A percentile compares a stretch with the other conserved stretches of the same genome.
Conservation (phyloP, 2,797 vertebrate species). For the Cyclopterus lumpus region DNA sequence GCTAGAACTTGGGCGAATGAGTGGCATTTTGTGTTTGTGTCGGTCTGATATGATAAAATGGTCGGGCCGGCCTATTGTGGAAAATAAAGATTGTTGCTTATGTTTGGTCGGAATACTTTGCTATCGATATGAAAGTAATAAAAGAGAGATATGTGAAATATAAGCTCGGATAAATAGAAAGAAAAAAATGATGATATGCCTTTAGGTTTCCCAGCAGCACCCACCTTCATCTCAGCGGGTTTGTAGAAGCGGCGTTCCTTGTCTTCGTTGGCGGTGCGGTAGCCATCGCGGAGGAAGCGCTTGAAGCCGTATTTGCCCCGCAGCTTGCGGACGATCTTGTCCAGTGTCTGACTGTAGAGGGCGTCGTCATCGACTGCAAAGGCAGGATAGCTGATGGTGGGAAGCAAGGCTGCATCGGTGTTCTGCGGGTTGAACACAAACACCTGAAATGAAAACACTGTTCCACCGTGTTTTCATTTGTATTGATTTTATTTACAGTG, state of each 20-base stretch:
- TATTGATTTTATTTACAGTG: not conserved
- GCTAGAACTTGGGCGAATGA: not conserved
- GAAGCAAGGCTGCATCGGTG: constrained; percentile 94
- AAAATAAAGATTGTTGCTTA: not conserved
- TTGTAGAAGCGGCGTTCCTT: constrained; percentile 91
- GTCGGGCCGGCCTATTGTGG: not conserved
- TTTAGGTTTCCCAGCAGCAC: not conserved
- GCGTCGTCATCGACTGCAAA: constrained; percentile 97
- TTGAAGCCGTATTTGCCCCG: constrained; percentile 96
- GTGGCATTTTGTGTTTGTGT: not conserved
- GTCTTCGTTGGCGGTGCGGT: constrained; percentile 93
- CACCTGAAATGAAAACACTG: not conserved
- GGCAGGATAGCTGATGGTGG: constrained; percentile 97
- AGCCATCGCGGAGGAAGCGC: constrained; percentile 94
- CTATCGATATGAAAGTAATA: not conserved
- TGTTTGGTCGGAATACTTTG: not conserved
- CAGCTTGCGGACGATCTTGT: constrained; percentile 94
- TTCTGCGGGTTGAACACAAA: constrained; percentile 81
- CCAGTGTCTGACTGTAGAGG: constrained; percentile 92
- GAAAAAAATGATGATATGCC: not conserved
- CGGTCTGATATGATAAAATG: not conserved
- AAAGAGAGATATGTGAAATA: not conserved
- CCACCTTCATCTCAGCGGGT: constrained; percentile 98
- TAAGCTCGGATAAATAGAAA: not conserved
- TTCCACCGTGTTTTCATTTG: not conserved